Conservation (phyloP, 2,113 vertebrate genomes). For the Hippolais icterina region DNA sequence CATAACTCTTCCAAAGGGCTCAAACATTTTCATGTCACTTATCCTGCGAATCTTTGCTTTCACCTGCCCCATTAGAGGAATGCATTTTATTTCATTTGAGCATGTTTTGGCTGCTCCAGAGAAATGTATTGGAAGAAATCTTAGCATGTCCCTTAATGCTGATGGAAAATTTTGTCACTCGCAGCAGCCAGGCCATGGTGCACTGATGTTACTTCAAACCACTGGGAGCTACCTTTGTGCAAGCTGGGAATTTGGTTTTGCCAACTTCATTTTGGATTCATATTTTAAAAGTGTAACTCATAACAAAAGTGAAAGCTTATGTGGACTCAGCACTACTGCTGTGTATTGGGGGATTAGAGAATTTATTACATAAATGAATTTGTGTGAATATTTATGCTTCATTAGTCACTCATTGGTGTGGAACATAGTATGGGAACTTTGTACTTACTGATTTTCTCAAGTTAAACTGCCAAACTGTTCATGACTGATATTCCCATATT, state of each 20-base stretch:
- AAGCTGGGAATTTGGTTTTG: background rate
- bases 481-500: slow-evolving; percentile 64
- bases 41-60: background rate
- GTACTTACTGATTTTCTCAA: slow-evolving; percentile 56
- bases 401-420: slow-evolving; percentile 57
- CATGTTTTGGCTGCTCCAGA: background rate
- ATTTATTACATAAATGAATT: slow-evolving; percentile 63
- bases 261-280: background rate
- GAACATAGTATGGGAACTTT: slow-evolving; percentile 67
- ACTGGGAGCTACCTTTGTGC: background rate
- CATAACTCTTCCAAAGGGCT: background rate
- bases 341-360: background rate
- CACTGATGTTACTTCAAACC: background rate
- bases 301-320: slow-evolving; percentile 2
- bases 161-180: background rate
- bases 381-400: slow-evolving; percentile 56
- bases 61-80: background rate
- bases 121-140: background rate
- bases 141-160: background rate
- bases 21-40: background rate
- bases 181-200: background rate
- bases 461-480: slow-evolving; percentile 53
- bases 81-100: background rate
- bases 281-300: background rate
- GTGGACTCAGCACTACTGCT: slow-evolving; percentile 9